These are phyloP conservation scores for Tromatobia lineatoria DNA, from an alignment of 2,888 invertebrate genomes.

Conservation along the genomic window DNA sequence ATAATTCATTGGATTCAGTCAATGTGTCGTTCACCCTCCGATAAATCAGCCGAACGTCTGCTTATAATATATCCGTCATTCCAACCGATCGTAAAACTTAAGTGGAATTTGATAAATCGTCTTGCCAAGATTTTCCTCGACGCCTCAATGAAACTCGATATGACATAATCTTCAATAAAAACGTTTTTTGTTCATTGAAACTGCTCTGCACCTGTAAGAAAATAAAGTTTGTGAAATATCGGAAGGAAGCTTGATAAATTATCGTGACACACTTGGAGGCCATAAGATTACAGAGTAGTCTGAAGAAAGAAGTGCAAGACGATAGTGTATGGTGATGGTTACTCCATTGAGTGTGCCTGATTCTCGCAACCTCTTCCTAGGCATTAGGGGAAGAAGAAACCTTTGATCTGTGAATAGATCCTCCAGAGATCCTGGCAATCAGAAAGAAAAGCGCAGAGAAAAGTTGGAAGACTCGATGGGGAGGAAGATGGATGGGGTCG, in stretches of 20 bases:
- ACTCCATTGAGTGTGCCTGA: constrained; percentile 51
- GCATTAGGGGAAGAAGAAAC: constrained; percentile 5
- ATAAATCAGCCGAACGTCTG: not conserved
- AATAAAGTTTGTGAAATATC: constrained; percentile 6
- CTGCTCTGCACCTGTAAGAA: not conserved
- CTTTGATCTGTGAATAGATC: constrained; percentile 38
- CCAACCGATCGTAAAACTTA: not conserved
- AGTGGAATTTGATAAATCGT: constrained; percentile 24
- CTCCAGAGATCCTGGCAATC: not conserved
- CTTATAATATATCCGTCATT: not conserved
- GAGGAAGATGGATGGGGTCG: constrained; percentile 24
- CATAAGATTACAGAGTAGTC: constrained; percentile 43
- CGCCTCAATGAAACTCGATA: constrained; percentile 7
- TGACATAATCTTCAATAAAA: constrained; percentile 20
- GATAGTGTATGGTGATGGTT: constrained; percentile 29
- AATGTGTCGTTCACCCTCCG: not conserved
- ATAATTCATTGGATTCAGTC: too few species aligned
- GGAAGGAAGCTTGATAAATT: constrained; percentile 61
- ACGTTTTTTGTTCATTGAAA: not conserved
- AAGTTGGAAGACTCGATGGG: not conserved
- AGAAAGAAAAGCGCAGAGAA: constrained; percentile 1
- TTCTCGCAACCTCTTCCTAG: constrained; percentile 27
- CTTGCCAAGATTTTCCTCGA: not conserved
- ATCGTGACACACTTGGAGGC: constrained; percentile 39
- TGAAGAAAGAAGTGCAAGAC: constrained; percentile 50